Conservation (phyloP, 2,113 vertebrate genomes). For the Psilopogon haemacephalus region DNA sequence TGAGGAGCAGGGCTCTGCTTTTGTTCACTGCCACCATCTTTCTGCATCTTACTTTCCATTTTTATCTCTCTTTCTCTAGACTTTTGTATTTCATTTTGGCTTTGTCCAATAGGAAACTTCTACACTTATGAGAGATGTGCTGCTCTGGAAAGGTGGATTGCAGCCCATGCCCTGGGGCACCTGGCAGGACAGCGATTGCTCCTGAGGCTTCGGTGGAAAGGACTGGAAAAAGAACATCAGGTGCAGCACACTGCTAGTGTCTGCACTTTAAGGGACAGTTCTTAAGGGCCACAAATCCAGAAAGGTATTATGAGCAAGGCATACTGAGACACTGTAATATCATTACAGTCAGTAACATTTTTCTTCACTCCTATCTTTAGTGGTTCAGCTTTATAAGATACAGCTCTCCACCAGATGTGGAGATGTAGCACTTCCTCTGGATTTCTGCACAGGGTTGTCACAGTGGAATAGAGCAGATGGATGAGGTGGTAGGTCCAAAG, state of each 20-base stretch:
- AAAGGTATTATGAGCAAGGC: not conserved
- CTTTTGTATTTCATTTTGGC: not conserved
- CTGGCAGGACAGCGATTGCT: not conserved
- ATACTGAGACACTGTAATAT: not conserved
- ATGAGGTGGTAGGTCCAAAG: not conserved
- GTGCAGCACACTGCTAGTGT: not conserved
- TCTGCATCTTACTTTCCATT: not conserved
- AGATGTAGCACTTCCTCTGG: not conserved
- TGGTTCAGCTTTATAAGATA: not conserved
- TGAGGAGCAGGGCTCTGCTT: not conserved
- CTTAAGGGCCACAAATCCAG: not conserved
- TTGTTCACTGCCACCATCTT: not conserved
- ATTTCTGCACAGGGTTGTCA: not conserved
- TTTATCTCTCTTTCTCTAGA: not conserved
- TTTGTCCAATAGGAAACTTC: not conserved
- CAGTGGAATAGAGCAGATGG: not conserved
- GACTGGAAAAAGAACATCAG: not conserved
- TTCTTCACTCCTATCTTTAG: not conserved
- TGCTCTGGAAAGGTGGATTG: not conserved
- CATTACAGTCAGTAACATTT: not conserved
- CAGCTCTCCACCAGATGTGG: not conserved
- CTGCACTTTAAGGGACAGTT: not conserved
- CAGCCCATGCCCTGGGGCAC: not conserved
- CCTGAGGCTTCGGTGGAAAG: not conserved
- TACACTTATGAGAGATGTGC: not conserved